These are phyloP conservation scores for Listronotus bonariensis DNA, from an alignment of 1,140 invertebrate genomes.

Conservation along the genomic window DNA sequence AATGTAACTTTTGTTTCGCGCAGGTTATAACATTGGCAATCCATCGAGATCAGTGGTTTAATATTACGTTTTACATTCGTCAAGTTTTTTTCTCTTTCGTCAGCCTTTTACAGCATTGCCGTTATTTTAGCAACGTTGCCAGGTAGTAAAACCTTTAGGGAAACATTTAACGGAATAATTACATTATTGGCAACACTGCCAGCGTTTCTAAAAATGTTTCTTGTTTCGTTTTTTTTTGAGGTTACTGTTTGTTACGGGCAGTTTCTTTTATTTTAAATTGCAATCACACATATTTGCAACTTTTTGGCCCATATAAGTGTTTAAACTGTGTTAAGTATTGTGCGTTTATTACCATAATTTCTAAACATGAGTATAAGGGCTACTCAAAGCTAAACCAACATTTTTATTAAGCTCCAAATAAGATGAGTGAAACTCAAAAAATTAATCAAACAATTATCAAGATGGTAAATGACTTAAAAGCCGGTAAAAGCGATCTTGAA, in stretches of 20 bases:
- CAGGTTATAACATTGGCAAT: too few relatives aligned
- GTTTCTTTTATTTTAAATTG: too few relatives aligned
- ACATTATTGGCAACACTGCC: background rate
- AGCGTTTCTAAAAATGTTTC: slow-evolving; percentile 13
- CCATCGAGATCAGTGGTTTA: too few relatives aligned
- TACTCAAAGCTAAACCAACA: background rate
- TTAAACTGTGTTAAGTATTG: too few relatives aligned
- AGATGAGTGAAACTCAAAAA: slow-evolving; percentile 16
- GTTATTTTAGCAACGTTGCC: background rate
- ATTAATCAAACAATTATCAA: slow-evolving; percentile 46
- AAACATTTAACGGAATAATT: background rate
- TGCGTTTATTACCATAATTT: too few relatives aligned
- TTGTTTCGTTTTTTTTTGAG: background rate
- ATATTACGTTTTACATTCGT: too few relatives aligned
- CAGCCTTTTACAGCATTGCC: background rate
- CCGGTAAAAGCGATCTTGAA: slow-evolving; percentile 14
- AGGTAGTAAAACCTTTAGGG: background rate
- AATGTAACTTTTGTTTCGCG: too few relatives aligned
- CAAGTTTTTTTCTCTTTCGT: too few relatives aligned
- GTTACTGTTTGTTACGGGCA: background rate
- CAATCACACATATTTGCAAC: too few relatives aligned
- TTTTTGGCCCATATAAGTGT: too few relatives aligned
- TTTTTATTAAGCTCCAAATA: background rate
- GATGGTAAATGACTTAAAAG: slow-evolving; percentile 46
- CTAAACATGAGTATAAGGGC: background rate